Evolutionary conservation across 2,113 vertebrate genomes (phyloP).

Genomic region (Clarias batrachus): DNA sequence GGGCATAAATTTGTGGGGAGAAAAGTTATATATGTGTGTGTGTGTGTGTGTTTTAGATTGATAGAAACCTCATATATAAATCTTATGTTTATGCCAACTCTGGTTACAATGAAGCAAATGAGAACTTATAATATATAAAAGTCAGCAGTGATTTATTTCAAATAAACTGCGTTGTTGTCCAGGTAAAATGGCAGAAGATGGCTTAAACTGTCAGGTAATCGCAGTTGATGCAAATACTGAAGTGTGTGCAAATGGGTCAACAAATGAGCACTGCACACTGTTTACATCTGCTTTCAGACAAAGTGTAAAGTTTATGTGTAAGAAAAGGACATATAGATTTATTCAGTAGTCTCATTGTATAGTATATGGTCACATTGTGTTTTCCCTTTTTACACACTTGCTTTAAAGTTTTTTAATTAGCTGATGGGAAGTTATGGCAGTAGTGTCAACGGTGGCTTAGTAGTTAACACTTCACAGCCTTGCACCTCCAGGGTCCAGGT

Average conservation of each 20-base stretch:
- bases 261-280: background rate
- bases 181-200: background rate
- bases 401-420: background rate
- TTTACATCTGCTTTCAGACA: background rate
- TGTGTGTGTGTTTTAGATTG: background rate
- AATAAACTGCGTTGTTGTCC: background rate
- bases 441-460: too few relatives aligned
- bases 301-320: background rate
- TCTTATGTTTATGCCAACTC: background rate
- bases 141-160: background rate
- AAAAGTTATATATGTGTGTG: background rate
- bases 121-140: background rate
- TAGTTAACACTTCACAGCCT: too few relatives aligned
- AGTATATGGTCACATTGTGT: background rate
- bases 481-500: too few relatives aligned
- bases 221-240: background rate
- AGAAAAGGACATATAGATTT: background rate
- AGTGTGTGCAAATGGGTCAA: background rate
- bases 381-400: background rate
- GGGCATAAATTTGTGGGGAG: background rate
- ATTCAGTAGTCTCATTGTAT: background rate
- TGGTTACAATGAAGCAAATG: background rate
- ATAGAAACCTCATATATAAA: background rate
- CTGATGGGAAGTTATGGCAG: too few relatives aligned
- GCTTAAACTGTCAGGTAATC: background rate